phyloP scores from a whole-genome alignment of 1,140 invertebrate species.

The Drosophila subobscura region DNA sequence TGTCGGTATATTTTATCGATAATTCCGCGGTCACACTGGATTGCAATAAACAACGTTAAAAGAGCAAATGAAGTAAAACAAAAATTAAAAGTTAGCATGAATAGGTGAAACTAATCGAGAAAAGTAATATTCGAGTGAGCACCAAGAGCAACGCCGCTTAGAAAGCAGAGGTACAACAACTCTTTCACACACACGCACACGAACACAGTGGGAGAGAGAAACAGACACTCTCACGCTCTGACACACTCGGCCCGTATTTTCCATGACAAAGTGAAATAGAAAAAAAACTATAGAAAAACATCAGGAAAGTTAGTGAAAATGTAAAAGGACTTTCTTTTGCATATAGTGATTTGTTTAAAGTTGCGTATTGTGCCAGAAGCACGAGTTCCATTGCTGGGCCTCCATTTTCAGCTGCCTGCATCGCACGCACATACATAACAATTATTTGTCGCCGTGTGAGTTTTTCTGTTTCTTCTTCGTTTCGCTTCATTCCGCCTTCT shows the following conservation, averaged over 20 bases:
- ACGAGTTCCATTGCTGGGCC: constrained; percentile 10
- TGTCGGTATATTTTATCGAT: too few relatives aligned
- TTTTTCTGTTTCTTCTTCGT: constrained; percentile 34
- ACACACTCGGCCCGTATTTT: constrained; percentile 41
- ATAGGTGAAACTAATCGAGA: constrained; percentile 25
- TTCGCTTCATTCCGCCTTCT: too few relatives aligned
- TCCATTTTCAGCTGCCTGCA: constrained; percentile 29
- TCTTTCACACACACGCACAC: constrained; percentile 33
- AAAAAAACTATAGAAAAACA: constrained; percentile 41
- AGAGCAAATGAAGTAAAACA: constrained; percentile 34
- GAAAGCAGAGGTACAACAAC: constrained; percentile 69
- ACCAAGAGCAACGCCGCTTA: constrained; percentile 49
- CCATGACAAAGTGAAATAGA: constrained; percentile 76
- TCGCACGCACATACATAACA: constrained; percentile 45
- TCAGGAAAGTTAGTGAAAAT: constrained; percentile 25
- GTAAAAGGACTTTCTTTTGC: neutral
- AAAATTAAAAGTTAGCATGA: constrained; percentile 6
- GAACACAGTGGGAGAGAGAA: constrained; percentile 10
- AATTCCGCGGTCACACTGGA: too few relatives aligned
- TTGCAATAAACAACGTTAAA: constrained; percentile 19
- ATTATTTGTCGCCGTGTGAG: constrained; percentile 54
- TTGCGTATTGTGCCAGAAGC: neutral
- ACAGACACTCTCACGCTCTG: constrained; percentile 25
- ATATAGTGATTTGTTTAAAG: too few relatives aligned
- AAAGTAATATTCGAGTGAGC: constrained; percentile 12